These are phyloP conservation scores for Campylomormyrus numenius DNA, from an alignment of 2,113 vertebrate species.

Conservation along the genomic window DNA sequence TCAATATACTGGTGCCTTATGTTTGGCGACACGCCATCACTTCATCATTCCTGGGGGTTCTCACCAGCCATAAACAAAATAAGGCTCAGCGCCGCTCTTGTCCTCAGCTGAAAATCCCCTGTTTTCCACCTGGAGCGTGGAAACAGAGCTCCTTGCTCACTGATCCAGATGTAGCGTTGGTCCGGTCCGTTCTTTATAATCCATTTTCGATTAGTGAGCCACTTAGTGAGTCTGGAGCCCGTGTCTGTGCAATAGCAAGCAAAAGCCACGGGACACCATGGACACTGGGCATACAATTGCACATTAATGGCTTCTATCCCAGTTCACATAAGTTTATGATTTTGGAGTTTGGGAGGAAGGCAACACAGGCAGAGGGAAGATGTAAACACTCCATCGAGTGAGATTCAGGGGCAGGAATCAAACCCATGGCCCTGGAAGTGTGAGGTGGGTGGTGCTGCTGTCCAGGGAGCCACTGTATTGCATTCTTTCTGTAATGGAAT, in stretches of 20 bases:
- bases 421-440: not conserved
- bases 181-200: not conserved
- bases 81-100: not conserved
- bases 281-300: not conserved
- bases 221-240: not conserved
- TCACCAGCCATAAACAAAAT: not conserved
- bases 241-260: not conserved
- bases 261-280: not conserved
- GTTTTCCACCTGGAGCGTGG: not conserved
- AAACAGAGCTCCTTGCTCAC: not conserved
- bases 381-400: not conserved
- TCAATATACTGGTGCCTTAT: not conserved
- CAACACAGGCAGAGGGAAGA: not conserved
- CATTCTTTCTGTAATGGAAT: not conserved
- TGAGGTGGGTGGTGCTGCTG: not conserved
- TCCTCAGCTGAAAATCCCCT: not conserved
- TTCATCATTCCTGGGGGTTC: not conserved
- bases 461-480: not conserved
- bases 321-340: not conserved
- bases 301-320: not conserved
- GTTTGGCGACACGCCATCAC: not conserved
- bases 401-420: not conserved
- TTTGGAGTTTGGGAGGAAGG: not conserved
- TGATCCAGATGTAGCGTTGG: not conserved
- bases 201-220: not conserved